A percentile compares a stretch with the other conserved stretches of the same genome.
These are phyloP conservation scores for Papilio helenus DNA, from an alignment of 1,140 invertebrate species.

Conservation along the genomic window DNA sequence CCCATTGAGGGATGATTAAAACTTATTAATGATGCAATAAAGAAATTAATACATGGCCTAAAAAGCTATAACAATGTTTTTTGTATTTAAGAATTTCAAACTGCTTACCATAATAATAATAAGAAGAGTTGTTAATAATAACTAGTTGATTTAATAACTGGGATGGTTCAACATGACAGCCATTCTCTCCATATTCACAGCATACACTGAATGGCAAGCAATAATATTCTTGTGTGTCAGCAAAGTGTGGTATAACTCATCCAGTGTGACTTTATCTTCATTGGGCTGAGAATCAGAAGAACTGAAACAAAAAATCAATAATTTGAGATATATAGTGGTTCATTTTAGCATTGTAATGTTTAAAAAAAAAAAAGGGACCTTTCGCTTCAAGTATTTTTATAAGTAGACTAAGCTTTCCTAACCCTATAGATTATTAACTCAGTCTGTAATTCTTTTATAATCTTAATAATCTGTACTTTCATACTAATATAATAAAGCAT, in stretches of 20 bases:
- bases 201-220: slow-evolving; percentile 84
- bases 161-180: slow-evolving; percentile 84
- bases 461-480: too few species aligned
- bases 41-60: too few species aligned
- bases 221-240: slow-evolving; percentile 82
- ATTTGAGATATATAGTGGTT: not conserved
- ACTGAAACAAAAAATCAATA: slow-evolving; percentile 66
- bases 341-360: not conserved
- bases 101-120: not conserved
- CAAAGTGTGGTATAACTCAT: slow-evolving; percentile 83
- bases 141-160: slow-evolving; percentile 64
- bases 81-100: too few species aligned
- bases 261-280: slow-evolving; percentile 80
- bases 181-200: slow-evolving; percentile 84
- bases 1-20: too few species aligned
- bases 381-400: too few species aligned
- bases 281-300: slow-evolving; percentile 61
- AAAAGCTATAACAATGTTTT: too few species aligned
- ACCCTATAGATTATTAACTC: too few species aligned
- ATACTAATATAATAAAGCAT: too few species aligned
- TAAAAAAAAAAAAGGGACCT: too few species aligned
- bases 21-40: too few species aligned
- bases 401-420: too few species aligned
- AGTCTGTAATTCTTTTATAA: too few species aligned
- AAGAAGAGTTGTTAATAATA: slow-evolving; percentile 11